phyloP scores from a whole-genome alignment of 2,797 vertebrate species.

The Hipposideros larvatus region DNA sequence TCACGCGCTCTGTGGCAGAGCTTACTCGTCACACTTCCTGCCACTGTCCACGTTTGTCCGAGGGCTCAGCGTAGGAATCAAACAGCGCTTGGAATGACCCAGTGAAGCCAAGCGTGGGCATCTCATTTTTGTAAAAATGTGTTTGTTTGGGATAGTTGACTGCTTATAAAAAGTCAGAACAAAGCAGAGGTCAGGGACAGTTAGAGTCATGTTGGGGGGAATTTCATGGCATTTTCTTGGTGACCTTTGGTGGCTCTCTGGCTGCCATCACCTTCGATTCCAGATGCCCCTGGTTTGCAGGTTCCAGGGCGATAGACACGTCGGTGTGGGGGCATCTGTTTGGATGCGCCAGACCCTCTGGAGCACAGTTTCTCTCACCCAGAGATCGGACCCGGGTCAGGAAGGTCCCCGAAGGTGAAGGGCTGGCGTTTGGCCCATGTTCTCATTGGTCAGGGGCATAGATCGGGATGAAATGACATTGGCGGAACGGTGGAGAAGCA shows the following conservation, averaged over 20 bases:
- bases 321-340: neutral
- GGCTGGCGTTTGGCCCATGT: neutral
- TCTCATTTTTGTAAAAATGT: neutral
- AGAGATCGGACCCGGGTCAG: neutral
- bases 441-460: neutral
- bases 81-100: neutral
- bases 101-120: neutral
- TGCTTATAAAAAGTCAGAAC: neutral
- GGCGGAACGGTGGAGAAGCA: neutral
- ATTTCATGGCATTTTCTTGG: neutral
- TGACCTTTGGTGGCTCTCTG: neutral
- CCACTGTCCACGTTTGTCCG: neutral
- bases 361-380: neutral
- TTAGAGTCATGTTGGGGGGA: no score
- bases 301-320: neutral
- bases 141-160: neutral
- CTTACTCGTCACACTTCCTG: neutral
- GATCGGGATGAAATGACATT: neutral
- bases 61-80: neutral
- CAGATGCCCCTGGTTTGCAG: neutral
- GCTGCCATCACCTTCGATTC: neutral
- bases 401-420: neutral
- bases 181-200: neutral
- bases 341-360: neutral
- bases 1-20: neutral